phyloP scores from a whole-genome alignment of 2,113 vertebrate genomes.

The Piliocolobus tephrosceles region DNA sequence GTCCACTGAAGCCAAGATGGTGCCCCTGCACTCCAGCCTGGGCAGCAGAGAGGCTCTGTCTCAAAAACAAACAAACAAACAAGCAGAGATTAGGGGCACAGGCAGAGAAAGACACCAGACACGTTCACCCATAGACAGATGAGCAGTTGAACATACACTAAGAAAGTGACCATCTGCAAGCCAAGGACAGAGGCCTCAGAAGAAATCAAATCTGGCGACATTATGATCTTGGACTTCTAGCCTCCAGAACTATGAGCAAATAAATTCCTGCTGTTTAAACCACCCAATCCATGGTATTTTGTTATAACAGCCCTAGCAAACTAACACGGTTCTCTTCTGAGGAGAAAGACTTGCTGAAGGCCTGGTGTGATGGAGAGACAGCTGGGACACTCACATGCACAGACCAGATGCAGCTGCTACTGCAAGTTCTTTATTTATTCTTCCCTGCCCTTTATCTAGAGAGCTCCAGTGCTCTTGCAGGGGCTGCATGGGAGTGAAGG shows the following conservation, averaged over 20 bases:
- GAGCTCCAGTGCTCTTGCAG: background rate
- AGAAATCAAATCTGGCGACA: background rate
- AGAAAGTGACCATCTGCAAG: background rate
- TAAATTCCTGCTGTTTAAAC: background rate
- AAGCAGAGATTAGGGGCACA: background rate
- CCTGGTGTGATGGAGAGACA: background rate
- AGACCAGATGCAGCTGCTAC: background rate
- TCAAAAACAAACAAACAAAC: background rate
- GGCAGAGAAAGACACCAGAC: background rate
- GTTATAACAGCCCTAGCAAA: background rate
- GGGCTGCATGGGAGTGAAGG: background rate
- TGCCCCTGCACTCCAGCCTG: no score
- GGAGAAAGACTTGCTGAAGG: background rate
- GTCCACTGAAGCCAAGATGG: background rate
- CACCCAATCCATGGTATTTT: background rate
- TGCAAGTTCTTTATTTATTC: background rate
- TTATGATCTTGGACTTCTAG: background rate
- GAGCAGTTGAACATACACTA: background rate
- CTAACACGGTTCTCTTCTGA: background rate
- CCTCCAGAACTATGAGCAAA: background rate
- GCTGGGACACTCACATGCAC: background rate
- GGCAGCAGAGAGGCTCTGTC: no score
- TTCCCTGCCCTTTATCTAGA: background rate
- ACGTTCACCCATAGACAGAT: accelerated
- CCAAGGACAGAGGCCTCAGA: background rate